These are phyloP conservation scores for Crax fasciolata DNA, from an alignment of 2,797 vertebrate genomes.

Conservation along the genomic window DNA sequence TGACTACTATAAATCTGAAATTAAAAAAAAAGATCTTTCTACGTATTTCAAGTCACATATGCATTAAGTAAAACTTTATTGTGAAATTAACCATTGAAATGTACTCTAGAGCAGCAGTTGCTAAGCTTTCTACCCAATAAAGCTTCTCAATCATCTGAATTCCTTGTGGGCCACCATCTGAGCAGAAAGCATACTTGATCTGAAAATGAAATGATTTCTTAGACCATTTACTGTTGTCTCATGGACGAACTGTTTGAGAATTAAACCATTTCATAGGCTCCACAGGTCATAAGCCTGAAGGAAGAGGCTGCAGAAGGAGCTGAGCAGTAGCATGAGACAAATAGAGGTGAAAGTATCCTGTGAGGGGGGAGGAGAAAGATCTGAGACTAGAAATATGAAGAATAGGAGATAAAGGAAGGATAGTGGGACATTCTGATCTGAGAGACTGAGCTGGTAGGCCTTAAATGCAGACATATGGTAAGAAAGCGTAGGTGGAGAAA, in stretches of 20 bases:
- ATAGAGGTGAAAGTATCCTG: background rate
- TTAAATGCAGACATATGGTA: background rate
- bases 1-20: background rate
- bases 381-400: background rate
- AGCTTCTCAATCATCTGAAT: constrained; percentile 1
- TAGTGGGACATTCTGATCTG: background rate
- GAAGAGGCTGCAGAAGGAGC: background rate
- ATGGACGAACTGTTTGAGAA: background rate
- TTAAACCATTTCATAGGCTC: background rate
- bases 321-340: background rate
- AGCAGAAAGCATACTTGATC: background rate
- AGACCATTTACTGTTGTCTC: background rate
- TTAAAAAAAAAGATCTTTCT: background rate
- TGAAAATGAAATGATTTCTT: constrained; percentile 6
- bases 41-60: background rate
- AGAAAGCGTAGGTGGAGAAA: background rate
- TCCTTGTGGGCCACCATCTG: background rate
- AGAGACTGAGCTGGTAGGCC: background rate
- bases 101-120: background rate
- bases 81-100: background rate
- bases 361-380: background rate
- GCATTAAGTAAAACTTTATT: background rate
- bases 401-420: background rate
- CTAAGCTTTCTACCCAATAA: background rate
- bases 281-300: background rate